These are phyloP conservation scores for Catharus minimus DNA, from an alignment of 2,113 vertebrate species.

Conservation along the genomic window DNA sequence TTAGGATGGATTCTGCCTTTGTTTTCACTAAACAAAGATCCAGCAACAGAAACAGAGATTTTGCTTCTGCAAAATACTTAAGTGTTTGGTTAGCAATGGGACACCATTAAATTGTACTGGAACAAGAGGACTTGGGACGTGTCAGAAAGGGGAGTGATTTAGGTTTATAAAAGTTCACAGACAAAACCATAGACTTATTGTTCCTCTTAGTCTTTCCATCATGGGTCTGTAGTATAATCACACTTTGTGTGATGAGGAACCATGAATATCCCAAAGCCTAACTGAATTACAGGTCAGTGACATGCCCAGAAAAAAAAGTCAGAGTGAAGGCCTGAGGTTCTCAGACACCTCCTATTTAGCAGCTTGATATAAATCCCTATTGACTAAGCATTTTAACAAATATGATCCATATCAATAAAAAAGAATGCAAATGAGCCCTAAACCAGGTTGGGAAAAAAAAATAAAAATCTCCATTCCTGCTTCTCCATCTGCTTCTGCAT, in stretches of 20 bases:
- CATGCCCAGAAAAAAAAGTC: neutral
- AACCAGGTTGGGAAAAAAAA: neutral
- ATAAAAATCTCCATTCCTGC: neutral
- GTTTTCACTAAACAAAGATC: neutral
- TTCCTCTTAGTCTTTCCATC: neutral
- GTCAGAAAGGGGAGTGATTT: neutral
- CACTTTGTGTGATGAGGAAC: neutral
- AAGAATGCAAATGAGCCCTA: neutral
- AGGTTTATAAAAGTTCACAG: neutral
- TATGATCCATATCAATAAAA: neutral
- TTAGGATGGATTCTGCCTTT: neutral
- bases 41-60: neutral
- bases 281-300: neutral
- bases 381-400: neutral
- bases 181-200: rapidly evolving
- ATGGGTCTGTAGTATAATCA: rapidly evolving
- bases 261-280: neutral
- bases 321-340: rapidly evolving
- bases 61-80: neutral
- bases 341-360: neutral
- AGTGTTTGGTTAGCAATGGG: neutral
- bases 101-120: neutral
- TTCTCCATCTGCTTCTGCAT: neutral
- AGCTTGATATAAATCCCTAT: neutral
- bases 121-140: neutral